Evolutionary conservation across 2,888 invertebrate species (phyloP), one percentile per base, ranked within the genome.

Genomic region (Didymodactylos carnosus): DNA sequence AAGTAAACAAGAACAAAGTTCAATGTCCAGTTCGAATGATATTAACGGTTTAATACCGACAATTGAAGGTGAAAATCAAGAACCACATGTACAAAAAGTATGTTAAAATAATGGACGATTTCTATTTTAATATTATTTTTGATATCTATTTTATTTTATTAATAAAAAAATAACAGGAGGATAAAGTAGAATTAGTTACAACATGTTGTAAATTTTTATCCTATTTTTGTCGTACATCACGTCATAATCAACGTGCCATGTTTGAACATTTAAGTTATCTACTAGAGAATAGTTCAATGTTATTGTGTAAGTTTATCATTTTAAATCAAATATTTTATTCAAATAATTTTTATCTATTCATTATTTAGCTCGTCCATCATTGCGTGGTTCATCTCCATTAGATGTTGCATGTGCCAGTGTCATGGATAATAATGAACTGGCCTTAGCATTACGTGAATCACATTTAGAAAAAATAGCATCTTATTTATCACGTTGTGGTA

Each of bases 211-310:
- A 97, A 53, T 99, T 99, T 86, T 88, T 99, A 62, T 99, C 98
- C 84, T 99, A 98, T 84, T 99, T 99, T 87, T 99, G 98, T 83
- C 88, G 98, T 69, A 97, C 98, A 0, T 94, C 95, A 2, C 87
- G 95, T 2, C 92, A 93, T 85, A 99, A 99, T 85, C 98, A 99
- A 84, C 94, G 95, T 82, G 98, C 98, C 5, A 98, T 99, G 98
- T 99, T 99, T 84, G 98, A 99, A 83, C 97, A 99, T 84, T 91
- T 98, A 79, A 91, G 94, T 83, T 99, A 98, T 84, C 85, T 99
- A 39, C 85, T 99, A 78, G 98, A 99, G 82, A 97, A 99, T 87
- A 94, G 95, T 79, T 95, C 97, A 81, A 99, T 99, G 85, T 86
- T 99, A 75, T 86, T 62, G 16, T 62, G 62, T 62, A 62, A n/a